Percentiles rank a stretch among this genome's conserved stretches.
phyloP scores from a whole-genome alignment of 53 echinoderm and acorn worm genomes.

The Luidia sarsii region DNA sequence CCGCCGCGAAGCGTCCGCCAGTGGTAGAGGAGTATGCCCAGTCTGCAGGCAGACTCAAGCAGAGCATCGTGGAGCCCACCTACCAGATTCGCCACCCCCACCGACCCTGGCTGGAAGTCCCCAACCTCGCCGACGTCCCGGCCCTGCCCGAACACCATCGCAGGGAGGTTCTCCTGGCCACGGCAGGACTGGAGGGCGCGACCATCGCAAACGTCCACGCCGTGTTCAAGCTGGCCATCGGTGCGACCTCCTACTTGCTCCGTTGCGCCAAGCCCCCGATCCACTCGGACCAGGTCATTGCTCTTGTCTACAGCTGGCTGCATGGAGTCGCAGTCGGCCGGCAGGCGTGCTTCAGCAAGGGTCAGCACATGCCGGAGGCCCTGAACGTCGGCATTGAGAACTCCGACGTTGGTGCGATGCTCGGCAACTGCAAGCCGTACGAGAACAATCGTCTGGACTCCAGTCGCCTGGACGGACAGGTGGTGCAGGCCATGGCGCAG shows the following conservation, averaged over 20 bases:
- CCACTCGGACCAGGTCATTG: constrained; percentile 39
- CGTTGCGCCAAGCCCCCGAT: constrained; percentile 16
- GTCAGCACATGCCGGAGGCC: constrained; percentile 2
- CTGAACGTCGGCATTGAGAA: constrained; percentile 24
- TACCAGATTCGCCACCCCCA: constrained; percentile 1
- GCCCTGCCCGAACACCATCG: constrained; percentile 35
- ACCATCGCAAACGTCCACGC: constrained; percentile 2
- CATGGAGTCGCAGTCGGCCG: constrained; percentile 42
- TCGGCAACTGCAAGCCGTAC: constrained; percentile 16
- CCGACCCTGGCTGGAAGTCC: constrained; percentile 32
- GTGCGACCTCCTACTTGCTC: constrained; percentile 10
- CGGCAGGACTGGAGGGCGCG: constrained; percentile 5
- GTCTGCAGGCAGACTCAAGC: background rate
- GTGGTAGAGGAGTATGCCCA: constrained; percentile 23
- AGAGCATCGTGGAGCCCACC: constrained; percentile 31
- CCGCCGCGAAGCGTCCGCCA: background rate
- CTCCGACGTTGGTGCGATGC: constrained; percentile 44
- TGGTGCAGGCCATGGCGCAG: constrained; percentile 76
- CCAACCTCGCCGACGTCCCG: constrained; percentile 48
- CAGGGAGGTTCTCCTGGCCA: constrained; percentile 25
- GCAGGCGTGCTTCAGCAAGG: background rate
- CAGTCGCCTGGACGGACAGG: constrained; percentile 49
- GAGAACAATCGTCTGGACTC: constrained; percentile 8
- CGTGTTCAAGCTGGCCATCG: constrained; percentile 7
- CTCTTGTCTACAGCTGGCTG: constrained; percentile 68